Conservation (phyloP, 2,888 invertebrate species). For the Ephialtes manifestator region DNA sequence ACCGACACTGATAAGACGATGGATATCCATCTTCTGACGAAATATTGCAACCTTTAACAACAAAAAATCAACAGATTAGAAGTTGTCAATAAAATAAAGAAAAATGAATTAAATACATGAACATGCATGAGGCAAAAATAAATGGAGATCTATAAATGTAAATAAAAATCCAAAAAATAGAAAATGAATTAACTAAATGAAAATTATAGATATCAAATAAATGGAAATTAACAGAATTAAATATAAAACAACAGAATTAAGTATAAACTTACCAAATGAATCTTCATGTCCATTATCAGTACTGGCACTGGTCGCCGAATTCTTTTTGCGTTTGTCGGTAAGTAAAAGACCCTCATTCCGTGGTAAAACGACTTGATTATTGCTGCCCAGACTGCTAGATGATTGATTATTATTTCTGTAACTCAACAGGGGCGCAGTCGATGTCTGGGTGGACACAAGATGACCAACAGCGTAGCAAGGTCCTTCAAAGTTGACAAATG, state of each 20-base stretch:
- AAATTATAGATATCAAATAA: no score
- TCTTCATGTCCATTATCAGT: conserved; percentile 68
- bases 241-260: neutral
- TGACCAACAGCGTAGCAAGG: conserved; percentile 82
- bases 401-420: conserved; percentile 56
- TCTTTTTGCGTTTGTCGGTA: conserved; percentile 71
- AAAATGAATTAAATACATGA: neutral
- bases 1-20: conserved; percentile 89
- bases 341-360: conserved; percentile 83
- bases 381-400: conserved; percentile 13
- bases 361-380: conserved; percentile 86
- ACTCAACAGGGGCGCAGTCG: conserved; percentile 28
- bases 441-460: conserved; percentile 77
- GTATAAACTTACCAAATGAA: conserved; percentile 75
- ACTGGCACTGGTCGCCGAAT: conserved; percentile 26
- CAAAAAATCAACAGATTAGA: conserved; percentile 27
- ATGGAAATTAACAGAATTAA: neutral
- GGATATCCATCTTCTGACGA: conserved; percentile 75
- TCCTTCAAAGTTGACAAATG: conserved; percentile 68
- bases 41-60: conserved; percentile 73
- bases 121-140: no score
- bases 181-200: no score
- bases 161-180: no score
- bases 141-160: no score
- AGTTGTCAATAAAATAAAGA: neutral